phyloP scores from a whole-genome alignment of 1,140 invertebrate genomes.

The Polypedilum vanderplanki region DNA sequence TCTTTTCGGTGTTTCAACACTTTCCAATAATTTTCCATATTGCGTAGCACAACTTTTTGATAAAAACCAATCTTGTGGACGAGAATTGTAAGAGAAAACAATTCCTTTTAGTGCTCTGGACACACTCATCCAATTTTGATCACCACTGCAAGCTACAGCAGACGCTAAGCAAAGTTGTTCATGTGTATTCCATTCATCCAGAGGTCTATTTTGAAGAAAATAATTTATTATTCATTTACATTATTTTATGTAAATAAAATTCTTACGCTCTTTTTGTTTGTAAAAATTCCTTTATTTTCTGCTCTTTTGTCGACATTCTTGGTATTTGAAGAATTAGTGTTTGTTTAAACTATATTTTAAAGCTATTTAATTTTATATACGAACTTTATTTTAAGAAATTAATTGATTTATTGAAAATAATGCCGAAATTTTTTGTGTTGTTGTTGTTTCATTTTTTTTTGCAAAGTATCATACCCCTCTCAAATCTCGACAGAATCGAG shows the following conservation, averaged over 20 bases:
- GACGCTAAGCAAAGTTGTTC: slow-evolving; percentile 82
- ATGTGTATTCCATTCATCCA: slow-evolving; percentile 75
- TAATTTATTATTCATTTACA: neutral
- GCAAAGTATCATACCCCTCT: too few species aligned
- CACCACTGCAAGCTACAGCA: slow-evolving; percentile 77
- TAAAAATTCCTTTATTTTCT: neutral
- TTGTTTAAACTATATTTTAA: too few species aligned
- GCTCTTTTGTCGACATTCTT: neutral
- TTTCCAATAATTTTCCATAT: slow-evolving; percentile 75
- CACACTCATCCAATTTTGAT: slow-evolving; percentile 92
- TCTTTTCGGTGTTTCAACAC: slow-evolving; percentile 77
- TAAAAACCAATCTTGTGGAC: slow-evolving; percentile 83
- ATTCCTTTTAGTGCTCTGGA: slow-evolving; percentile 62
- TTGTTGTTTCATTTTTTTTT: too few species aligned
- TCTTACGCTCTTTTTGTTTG: slow-evolving; percentile 11
- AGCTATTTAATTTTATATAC: too few species aligned
- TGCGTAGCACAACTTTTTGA: slow-evolving; percentile 87
- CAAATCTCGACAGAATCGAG: too few species aligned
- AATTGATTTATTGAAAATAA: too few species aligned
- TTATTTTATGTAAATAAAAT: neutral
- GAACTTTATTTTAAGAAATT: too few species aligned
- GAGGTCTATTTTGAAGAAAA: slow-evolving; percentile 40
- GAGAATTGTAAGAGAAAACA: slow-evolving; percentile 59
- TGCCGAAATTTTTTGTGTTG: too few species aligned
- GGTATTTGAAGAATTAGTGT: neutral